A percentile compares a stretch with the other conserved stretches of the same genome.
Evolutionary conservation across 2,797 vertebrate genomes (phyloP).

Genomic region (Betta splendens): DNA sequence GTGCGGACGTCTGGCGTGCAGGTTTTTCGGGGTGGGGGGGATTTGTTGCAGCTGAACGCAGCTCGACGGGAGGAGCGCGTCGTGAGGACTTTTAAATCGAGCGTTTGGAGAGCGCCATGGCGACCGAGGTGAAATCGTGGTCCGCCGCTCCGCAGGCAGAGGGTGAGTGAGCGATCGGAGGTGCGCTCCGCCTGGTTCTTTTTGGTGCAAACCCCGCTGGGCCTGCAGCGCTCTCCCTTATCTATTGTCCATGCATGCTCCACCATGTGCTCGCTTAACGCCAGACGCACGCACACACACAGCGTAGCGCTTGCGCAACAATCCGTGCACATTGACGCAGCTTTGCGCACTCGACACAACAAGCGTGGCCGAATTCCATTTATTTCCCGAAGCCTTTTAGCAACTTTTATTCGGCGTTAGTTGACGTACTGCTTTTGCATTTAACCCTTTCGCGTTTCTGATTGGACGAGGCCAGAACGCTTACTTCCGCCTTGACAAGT

Average conservation of each 20-base stretch:
- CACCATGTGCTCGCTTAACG: conserved; percentile 77
- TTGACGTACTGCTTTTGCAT: conserved; percentile 15
- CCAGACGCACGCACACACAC: neutral
- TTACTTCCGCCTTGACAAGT: conserved; percentile 71
- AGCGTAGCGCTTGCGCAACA: neutral
- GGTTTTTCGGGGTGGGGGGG: neutral
- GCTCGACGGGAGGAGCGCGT: conserved; percentile 40
- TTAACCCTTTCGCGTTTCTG: conserved; percentile 66
- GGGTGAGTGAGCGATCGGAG: conserved; percentile 67
- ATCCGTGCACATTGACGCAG: neutral
- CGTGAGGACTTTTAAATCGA: conserved; percentile 47
- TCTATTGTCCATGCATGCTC: conserved; percentile 68
- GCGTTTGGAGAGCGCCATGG: conserved; percentile 73
- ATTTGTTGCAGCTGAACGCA: conserved; percentile 40
- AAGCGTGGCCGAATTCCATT: accelerated
- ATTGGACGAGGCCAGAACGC: conserved; percentile 56
- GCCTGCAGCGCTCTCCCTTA: conserved; percentile 28
- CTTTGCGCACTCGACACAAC: neutral
- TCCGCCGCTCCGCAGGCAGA: conserved; percentile 67
- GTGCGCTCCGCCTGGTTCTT: accelerated
- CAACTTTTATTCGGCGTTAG: conserved; percentile 9
- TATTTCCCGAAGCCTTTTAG: neutral
- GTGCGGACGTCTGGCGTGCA: conserved; percentile 8
- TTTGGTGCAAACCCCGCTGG: conserved; percentile 1
- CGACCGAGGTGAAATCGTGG: conserved; percentile 82